These are phyloP conservation scores for Teleopsis dalmanni DNA, from an alignment of 1,140 invertebrate genomes.

Conservation along the genomic window DNA sequence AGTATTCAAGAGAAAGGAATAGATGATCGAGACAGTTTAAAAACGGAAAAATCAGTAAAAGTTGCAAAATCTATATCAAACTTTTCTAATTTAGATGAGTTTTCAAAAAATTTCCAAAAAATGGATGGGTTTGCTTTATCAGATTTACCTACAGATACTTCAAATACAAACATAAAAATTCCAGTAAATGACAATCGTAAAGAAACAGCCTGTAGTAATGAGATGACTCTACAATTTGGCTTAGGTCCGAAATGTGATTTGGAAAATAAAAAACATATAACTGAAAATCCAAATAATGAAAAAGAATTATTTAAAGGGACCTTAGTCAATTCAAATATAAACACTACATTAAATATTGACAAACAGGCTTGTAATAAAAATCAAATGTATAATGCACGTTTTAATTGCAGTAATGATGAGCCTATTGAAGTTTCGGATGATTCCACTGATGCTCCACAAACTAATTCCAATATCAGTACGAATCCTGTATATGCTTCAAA, in stretches of 20 bases:
- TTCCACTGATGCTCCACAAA: conserved; percentile 16
- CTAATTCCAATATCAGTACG: not conserved
- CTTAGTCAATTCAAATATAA: not conserved
- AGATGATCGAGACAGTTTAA: conserved; percentile 6
- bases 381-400: no score
- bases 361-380: no score
- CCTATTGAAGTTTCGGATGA: conserved; percentile 40
- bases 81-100: not conserved
- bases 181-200: not conserved
- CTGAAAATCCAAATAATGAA: no score
- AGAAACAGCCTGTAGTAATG: no score
- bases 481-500: not conserved
- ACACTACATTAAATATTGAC: not conserved
- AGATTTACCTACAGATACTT: not conserved
- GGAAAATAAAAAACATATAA: no score
- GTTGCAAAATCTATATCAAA: not conserved
- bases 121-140: not conserved
- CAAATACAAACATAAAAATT: not conserved
- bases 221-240: no score
- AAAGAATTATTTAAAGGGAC: not conserved
- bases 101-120: conserved; percentile 1
- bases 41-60: not conserved
- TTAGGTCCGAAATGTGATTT: no score
- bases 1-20: not conserved
- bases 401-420: conserved; percentile 24